Evolutionary conservation across 2,113 vertebrate genomes (phyloP).

Genomic region (Rhinolophus sinicus): DNA sequence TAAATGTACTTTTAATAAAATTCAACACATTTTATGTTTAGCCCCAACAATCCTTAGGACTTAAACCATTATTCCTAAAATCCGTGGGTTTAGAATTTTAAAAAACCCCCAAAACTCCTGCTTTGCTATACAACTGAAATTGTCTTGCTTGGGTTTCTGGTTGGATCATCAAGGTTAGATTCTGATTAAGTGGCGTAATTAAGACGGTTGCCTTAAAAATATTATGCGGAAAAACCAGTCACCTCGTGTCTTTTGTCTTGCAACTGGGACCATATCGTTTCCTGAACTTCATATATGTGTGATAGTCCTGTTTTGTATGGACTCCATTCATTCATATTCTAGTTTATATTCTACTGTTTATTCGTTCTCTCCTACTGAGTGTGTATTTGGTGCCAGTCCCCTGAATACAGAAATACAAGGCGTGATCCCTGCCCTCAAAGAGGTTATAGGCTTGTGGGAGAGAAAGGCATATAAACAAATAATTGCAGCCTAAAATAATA

Average conservation of each 20-base stretch:
- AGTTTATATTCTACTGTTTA: constrained; percentile 8
- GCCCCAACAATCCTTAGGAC: not conserved
- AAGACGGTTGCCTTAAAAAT: constrained; percentile 19
- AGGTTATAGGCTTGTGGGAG: not conserved
- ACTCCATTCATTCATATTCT: not conserved
- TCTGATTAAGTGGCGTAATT: not conserved
- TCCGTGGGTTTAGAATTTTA: not conserved
- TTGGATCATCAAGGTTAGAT: constrained; percentile 5
- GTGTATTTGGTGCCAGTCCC: not conserved
- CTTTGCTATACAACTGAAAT: constrained; percentile 11
- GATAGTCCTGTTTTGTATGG: not conserved
- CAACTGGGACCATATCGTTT: not conserved
- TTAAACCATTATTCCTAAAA: not conserved
- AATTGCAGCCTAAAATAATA: constrained; percentile 48
- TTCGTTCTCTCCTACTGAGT: not conserved
- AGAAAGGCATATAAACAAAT: not conserved
- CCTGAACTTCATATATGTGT: not conserved
- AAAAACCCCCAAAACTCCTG: not conserved
- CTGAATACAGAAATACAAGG: not conserved
- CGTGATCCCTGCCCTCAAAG: not conserved
- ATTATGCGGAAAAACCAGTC: not conserved
- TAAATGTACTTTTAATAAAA: constrained; percentile 36
- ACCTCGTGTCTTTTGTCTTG: not conserved
- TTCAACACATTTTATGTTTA: constrained; percentile 37
- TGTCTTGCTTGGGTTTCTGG: constrained; percentile 40